Conservation (phyloP, 2,113 vertebrate genomes). For the Microtus oregoni region DNA sequence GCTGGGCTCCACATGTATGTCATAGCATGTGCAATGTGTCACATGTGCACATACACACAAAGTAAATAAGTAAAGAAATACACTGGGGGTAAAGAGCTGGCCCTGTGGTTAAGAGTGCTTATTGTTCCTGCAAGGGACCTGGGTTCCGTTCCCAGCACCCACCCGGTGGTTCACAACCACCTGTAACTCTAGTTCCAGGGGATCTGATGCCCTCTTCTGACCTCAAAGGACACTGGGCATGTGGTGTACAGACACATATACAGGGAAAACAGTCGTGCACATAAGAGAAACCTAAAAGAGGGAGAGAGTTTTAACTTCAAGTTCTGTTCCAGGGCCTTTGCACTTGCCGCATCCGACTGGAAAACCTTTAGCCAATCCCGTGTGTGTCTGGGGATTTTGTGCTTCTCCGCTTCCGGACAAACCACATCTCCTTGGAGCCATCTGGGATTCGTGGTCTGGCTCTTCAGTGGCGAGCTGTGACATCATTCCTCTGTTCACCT, state of each 20-base stretch:
- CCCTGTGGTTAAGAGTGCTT: background rate
- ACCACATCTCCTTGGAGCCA: background rate
- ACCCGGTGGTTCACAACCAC: background rate
- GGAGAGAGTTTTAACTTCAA: background rate
- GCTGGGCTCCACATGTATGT: background rate
- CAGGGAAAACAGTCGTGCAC: background rate
- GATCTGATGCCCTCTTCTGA: background rate
- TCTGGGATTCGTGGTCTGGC: background rate
- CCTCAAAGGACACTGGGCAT: background rate
- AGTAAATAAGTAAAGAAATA: background rate
- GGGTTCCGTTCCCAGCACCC: background rate
- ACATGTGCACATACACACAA: background rate
- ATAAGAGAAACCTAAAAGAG: background rate
- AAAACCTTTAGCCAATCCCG: background rate
- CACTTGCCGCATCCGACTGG: background rate
- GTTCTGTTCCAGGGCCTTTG: background rate
- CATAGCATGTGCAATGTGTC: background rate
- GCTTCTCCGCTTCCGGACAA: background rate
- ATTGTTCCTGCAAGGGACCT: background rate
- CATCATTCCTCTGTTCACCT: background rate
- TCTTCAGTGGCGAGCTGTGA: background rate
- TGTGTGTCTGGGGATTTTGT: background rate
- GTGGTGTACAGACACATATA: background rate
- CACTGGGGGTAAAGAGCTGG: background rate
- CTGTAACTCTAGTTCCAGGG: background rate